These are phyloP conservation scores for Scomber japonicus DNA, from an alignment of 2,113 vertebrate genomes.

Conservation along the genomic window DNA sequence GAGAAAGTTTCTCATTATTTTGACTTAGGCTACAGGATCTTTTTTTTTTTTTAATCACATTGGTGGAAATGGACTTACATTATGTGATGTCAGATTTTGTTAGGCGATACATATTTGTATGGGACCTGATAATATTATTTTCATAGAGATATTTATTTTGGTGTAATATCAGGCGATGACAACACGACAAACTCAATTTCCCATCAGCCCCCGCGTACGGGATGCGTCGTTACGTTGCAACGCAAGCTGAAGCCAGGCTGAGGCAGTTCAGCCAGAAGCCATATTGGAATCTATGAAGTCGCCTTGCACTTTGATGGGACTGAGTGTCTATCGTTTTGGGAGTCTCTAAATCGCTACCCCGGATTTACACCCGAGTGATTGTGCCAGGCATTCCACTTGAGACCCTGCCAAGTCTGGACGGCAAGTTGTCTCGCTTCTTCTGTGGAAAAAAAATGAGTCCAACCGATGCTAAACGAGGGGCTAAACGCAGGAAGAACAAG, in stretches of 20 bases:
- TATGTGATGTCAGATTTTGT: too few relatives aligned
- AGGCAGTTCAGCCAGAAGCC: constrained; percentile 80
- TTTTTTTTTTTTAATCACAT: too few relatives aligned
- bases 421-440: constrained; percentile 77
- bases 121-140: too few relatives aligned
- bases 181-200: constrained; percentile 70
- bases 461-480: constrained; percentile 96
- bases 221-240: constrained; percentile 61
- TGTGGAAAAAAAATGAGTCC: constrained; percentile 89
- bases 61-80: too few relatives aligned
- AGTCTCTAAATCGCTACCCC: constrained; percentile 66
- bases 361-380: constrained; percentile 51
- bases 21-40: too few relatives aligned
- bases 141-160: too few relatives aligned
- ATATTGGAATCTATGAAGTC: constrained; percentile 89
- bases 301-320: constrained; percentile 77
- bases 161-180: too few relatives aligned
- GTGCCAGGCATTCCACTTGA: constrained; percentile 65
- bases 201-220: constrained; percentile 52
- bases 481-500: constrained; percentile 97
- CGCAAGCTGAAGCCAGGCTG: constrained; percentile 74
- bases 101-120: too few relatives aligned
- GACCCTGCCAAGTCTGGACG: constrained; percentile 70
- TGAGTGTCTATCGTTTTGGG: constrained; percentile 76
- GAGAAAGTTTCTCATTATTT: too few relatives aligned